These are phyloP conservation scores for Tetanocera ferruginea DNA, from an alignment of 2,888 invertebrate genomes.

Conservation along the genomic window DNA sequence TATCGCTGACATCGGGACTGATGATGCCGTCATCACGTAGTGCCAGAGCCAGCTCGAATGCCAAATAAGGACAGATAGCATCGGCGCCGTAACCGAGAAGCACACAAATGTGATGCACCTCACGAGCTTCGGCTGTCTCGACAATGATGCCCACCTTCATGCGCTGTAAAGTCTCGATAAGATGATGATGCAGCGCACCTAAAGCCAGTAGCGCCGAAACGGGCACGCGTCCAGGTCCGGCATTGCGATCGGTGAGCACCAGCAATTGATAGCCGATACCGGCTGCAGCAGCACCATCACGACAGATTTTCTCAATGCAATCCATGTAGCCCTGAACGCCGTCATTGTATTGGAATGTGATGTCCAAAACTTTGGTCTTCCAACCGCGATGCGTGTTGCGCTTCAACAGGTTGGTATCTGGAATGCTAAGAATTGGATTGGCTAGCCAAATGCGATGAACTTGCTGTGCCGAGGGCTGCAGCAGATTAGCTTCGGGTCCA, in stretches of 20 bases:
- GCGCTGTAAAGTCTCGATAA: conserved; percentile 93
- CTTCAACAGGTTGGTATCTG: conserved; percentile 90
- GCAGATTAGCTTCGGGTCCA: conserved; percentile 95
- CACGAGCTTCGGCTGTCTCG: conserved; percentile 96
- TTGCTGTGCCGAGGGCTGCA: conserved; percentile 90
- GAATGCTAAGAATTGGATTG: conserved; percentile 93
- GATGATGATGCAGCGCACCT: conserved; percentile 94
- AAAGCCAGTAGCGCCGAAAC: conserved; percentile 87
- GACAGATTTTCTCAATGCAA: conserved; percentile 84
- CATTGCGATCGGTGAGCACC: conserved; percentile 85
- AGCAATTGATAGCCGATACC: conserved; percentile 84
- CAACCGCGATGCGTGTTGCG: conserved; percentile 87
- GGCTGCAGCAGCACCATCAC: conserved; percentile 86
- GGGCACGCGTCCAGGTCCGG: conserved; percentile 77
- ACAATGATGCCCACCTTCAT: conserved; percentile 96
- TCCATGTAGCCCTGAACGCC: conserved; percentile 83
- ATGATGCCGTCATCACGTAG: conserved; percentile 89
- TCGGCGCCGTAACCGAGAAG: conserved; percentile 97
- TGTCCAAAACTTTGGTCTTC: conserved; percentile 89
- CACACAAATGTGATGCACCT: conserved; percentile 96
- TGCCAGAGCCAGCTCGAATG: conserved; percentile 91
- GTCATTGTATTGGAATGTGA: conserved; percentile 84
- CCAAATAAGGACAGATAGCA: conserved; percentile 96
- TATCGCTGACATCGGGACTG: conserved; percentile 81
- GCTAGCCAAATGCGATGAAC: conserved; percentile 90